Conservation (phyloP, 2,113 vertebrate genomes). For the Danionella cerebrum region DNA sequence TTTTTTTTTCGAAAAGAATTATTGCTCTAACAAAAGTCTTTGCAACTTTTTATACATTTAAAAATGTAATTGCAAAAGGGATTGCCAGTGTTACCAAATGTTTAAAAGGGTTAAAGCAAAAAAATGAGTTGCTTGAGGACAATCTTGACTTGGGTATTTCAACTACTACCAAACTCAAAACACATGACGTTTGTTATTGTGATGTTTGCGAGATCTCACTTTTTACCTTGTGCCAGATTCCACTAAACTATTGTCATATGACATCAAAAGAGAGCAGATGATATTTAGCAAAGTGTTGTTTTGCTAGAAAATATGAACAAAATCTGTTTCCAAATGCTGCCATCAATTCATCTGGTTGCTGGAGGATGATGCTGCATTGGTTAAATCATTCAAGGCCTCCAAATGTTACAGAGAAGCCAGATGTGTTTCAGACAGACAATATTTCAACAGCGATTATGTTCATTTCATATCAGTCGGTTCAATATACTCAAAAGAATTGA, state of each 20-base stretch:
- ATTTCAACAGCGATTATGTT: constrained; percentile 5
- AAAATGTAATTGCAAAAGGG: too few relatives aligned
- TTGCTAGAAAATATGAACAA: constrained; percentile 19
- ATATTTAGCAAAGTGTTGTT: background rate
- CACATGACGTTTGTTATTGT: background rate
- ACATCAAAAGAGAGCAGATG: constrained; percentile 30
- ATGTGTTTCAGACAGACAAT: background rate
- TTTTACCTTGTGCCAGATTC: background rate
- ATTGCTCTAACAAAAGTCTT: too few relatives aligned
- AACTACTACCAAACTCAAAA: constrained; percentile 16
- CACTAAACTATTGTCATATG: constrained; percentile 2
- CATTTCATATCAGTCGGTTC: constrained; percentile 1
- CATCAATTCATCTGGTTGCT: background rate
- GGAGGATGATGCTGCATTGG: background rate
- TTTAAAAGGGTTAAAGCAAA: too few relatives aligned
- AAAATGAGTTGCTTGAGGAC: background rate
- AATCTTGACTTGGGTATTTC: background rate
- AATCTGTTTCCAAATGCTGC: background rate
- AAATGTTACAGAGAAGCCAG: background rate
- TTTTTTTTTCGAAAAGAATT: too few relatives aligned
- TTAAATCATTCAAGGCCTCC: constrained; percentile 2
- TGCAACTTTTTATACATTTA: too few relatives aligned
- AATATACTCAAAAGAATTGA: background rate
- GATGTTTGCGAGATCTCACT: background rate
- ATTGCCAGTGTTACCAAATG: too few relatives aligned